phyloP scores from a whole-genome alignment of 2,113 vertebrate species.

The Carassius gibelio region DNA sequence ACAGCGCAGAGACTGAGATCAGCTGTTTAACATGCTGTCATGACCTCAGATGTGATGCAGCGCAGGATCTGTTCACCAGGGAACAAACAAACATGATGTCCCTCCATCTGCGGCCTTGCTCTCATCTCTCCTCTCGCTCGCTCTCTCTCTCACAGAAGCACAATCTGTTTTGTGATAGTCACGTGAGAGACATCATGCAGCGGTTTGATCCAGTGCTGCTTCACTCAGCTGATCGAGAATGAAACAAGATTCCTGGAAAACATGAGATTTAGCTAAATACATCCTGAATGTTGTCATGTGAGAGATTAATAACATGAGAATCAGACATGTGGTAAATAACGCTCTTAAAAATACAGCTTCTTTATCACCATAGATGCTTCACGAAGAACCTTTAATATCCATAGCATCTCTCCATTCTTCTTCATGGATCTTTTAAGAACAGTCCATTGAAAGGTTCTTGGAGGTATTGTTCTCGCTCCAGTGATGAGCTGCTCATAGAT shows the following conservation, averaged over 20 bases:
- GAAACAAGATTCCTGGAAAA: background rate
- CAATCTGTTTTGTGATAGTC: background rate
- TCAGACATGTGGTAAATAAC: background rate
- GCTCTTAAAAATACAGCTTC: too few relatives aligned
- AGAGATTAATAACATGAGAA: background rate
- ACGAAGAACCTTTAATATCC: too few relatives aligned
- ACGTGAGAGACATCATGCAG: background rate
- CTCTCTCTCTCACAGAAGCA: background rate
- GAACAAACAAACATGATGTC: background rate
- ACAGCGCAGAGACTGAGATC: background rate
- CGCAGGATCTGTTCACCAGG: background rate
- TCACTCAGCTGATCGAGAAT: background rate
- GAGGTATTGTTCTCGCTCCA: too few relatives aligned
- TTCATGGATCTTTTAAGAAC: too few relatives aligned
- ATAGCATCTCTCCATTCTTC: too few relatives aligned
- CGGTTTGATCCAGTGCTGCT: background rate
- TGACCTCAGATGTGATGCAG: background rate
- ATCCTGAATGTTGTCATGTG: background rate
- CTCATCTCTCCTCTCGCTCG: background rate
- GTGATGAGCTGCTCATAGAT: background rate
- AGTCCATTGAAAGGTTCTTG: too few relatives aligned
- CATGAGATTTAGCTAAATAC: background rate
- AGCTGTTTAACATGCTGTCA: background rate
- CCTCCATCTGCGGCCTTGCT: background rate
- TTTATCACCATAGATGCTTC: too few relatives aligned